Evolutionary conservation across 2,113 vertebrate genomes (phyloP), one percentile per base, ranked within the genome.

Genomic region (Oryzias curvinotus): DNA sequence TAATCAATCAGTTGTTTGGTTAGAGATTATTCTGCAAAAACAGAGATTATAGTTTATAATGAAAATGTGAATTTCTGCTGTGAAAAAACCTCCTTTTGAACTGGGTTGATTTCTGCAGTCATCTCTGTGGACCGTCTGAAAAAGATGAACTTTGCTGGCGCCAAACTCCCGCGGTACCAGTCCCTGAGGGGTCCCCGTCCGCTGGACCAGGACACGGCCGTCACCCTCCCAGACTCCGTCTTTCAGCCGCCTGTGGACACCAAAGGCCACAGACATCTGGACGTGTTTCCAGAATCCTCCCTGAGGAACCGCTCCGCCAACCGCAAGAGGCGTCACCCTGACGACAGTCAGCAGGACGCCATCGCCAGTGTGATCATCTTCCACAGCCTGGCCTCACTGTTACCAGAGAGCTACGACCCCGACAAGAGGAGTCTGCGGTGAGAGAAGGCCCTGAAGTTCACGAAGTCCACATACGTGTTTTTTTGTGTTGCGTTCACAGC

Each of bases 371-470:
- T 98, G 76, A 95, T 98, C 83, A 95, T 98, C 86, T 98, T 97
- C 80, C 94, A 94, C 82, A 95, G 94, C n/a, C 90, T 98, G 79
- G 94, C 94, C 0, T 60, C 91, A 10, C 91, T 98, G 52, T 77
- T 98, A 52, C 96, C 96, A 0, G 91, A 95, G 81, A 93, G 88
- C 86, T 98, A 95, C 0, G 96, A 98, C 78, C 92, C 92, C 0
- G 96, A 98, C 90, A 96, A 96, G 88, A 93, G 96, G 64, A 98
- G 95, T 80, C 93, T 98, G 52, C 89, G 96, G 96, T 96, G 73
- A 63, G 75, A 56, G 14, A n/a, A 14, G 7, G 3, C 18, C 17
- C 17, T 48, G 10, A 18, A 48, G 46, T 15, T 47, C 5, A 48
- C 3, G 21, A 23, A 23, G 21, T 23, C 21, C 21, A 23, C 21